phyloP scores from a whole-genome alignment of 2,888 invertebrate genomes.

The Nomada ferruginata region DNA sequence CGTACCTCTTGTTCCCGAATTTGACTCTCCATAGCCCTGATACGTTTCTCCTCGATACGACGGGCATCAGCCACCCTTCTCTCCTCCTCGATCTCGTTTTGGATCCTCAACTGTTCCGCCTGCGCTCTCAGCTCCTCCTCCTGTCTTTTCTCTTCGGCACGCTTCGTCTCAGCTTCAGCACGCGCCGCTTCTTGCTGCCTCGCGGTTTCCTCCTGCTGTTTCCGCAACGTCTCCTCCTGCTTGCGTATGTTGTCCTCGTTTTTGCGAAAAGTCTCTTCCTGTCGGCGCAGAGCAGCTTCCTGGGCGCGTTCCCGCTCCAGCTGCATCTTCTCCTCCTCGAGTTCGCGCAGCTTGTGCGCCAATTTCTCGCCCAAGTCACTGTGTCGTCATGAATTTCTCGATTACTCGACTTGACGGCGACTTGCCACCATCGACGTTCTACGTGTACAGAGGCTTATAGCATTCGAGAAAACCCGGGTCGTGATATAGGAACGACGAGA shows the following conservation, averaged over 20 bases:
- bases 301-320: conserved; percentile 84
- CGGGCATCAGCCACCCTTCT: conserved; percentile 77
- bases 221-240: conserved; percentile 75
- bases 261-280: conserved; percentile 80
- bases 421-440: neutral
- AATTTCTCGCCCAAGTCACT: conserved; percentile 86
- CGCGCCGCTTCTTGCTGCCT: conserved; percentile 73
- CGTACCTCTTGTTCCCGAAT: conserved; percentile 88
- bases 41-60: conserved; percentile 85
- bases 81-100: conserved; percentile 78
- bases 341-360: conserved; percentile 85
- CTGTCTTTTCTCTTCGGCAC: conserved; percentile 73
- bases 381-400: conserved; percentile 52
- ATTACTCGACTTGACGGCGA: conserved; percentile 39
- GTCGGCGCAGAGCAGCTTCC: conserved; percentile 76
- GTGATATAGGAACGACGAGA: conserved; percentile 10
- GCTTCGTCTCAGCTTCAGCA: conserved; percentile 70
- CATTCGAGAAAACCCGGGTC: neutral
- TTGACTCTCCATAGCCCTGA: conserved; percentile 88
- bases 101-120: conserved; percentile 76
- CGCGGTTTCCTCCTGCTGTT: conserved; percentile 71
- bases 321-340: conserved; percentile 85
- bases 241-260: conserved; percentile 81
- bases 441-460: conserved; percentile 21
- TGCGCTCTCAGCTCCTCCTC: conserved; percentile 75